Percentiles rank a stretch among this genome's conserved stretches.
phyloP scores from a whole-genome alignment of 2,113 vertebrate species.

The Promerops cafer region DNA sequence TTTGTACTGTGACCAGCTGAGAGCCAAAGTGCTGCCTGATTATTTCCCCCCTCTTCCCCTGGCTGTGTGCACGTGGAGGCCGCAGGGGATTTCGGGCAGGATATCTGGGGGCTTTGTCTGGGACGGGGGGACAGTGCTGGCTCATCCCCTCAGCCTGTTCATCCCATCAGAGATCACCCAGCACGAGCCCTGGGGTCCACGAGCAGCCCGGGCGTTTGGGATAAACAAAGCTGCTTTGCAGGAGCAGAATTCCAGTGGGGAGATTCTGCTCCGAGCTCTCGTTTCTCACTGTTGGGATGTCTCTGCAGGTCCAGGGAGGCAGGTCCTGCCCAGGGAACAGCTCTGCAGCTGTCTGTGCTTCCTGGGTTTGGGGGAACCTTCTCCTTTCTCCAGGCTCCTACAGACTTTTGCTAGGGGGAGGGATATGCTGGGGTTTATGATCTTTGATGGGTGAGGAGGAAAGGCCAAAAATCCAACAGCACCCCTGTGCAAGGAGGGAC shows the following conservation, averaged over 20 bases:
- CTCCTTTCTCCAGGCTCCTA: background rate
- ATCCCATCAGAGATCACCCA: rapidly evolving
- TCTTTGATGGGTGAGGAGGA: background rate
- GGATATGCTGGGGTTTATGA: background rate
- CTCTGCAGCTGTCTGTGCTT: background rate
- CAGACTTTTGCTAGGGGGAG: background rate
- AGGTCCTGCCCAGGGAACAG: background rate
- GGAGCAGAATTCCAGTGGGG: background rate
- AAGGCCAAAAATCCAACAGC: background rate
- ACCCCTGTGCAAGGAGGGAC: background rate
- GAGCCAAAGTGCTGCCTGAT: background rate
- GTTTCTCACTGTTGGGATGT: background rate
- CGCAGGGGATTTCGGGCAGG: background rate
- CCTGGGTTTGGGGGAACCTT: background rate
- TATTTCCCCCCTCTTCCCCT: background rate
- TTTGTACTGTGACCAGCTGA: background rate
- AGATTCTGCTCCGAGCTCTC: background rate
- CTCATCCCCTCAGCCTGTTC: background rate
- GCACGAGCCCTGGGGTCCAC: background rate
- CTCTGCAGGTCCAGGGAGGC: rapidly evolving
- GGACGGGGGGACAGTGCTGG: background rate
- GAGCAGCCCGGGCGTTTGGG: background rate
- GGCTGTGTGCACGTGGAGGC: background rate
- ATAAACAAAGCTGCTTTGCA: background rate
- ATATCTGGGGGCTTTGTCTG: background rate